Base-by-base conservation (phyloP, 1,140 invertebrate species). In the Monomorium pharaonis region DNA sequence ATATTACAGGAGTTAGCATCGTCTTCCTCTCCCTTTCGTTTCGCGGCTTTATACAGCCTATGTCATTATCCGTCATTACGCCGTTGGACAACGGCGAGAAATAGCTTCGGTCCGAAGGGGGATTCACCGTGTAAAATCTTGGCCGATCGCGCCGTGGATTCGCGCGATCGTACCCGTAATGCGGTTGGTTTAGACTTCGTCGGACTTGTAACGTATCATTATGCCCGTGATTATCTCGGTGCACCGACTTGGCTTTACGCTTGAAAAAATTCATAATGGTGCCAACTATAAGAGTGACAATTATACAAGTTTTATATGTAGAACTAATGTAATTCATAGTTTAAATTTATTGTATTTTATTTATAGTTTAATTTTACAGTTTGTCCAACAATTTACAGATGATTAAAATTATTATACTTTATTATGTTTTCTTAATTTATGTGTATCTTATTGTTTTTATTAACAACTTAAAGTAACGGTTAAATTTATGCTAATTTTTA, bases 21-120 rank as follows among this genome's bases (percentile, higher is more conserved):
- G 37, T 89, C 51, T 51, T 70, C 63, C 67, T 86, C 62, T 56
- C 47, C 37, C 44, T 69, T 12, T 24, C 12, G 56, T 44, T 44
- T 74, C 33, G 47, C 70, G 56, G 54, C 58, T 86, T 83, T 89
- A 89, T 86, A 89, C 88, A 72, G 78, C 88, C 88, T 89, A 51
- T 89, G 88, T 89, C 88, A 89, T 89, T 89, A 89, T 89, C 88
- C 78, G 85, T 89, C 88, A 89, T 89, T 89, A 89, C 85, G 74
- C 37, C 49, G 51, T 86, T 37, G 88, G 88, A 89, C 88, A 86
- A 89, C 85, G 88, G 65, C 75, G 77, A 89, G 87, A 80, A 89
- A 86, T 89, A 86, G 85, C 84, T 80, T 49, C 65, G 75, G 62
- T 54, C 14, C 87, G 51, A 44, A 44, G 42, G 42, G 42, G 63